Evolutionary conservation across 1,140 invertebrate species (phyloP).

Genomic region (Triops longicaudatus): DNA sequence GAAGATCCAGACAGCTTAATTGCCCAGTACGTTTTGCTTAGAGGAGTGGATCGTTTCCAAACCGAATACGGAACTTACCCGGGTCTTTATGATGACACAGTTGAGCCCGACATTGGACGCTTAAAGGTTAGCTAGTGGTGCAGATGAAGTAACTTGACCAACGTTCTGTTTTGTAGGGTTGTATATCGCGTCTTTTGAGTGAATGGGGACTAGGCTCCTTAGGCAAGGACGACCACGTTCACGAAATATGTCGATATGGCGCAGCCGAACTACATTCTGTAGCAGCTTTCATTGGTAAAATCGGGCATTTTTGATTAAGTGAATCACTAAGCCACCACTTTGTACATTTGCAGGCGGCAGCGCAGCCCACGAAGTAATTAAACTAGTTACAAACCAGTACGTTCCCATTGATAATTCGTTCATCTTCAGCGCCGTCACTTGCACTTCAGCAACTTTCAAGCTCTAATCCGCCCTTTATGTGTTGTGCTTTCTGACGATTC

Average conservation of each 20-base stretch:
- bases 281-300: conserved; percentile 75
- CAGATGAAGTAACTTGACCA: conserved; percentile 1
- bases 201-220: conserved; percentile 69
- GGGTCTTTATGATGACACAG: conserved; percentile 74
- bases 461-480: conserved; percentile 36
- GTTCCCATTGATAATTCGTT: conserved; percentile 92
- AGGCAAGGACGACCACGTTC: conserved; percentile 85
- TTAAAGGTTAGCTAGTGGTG: conserved; percentile 53
- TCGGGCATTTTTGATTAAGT: not conserved
- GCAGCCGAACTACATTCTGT: conserved; percentile 89
- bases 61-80: conserved; percentile 82
- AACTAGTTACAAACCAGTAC: conserved; percentile 94
- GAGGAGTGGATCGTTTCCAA: conserved; percentile 83
- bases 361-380: conserved; percentile 92
- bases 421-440: conserved; percentile 88
- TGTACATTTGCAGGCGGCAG: conserved; percentile 60
- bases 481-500: not conserved
- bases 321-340: not conserved
- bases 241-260: conserved; percentile 90
- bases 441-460: conserved; percentile 61
- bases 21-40: conserved; percentile 81
- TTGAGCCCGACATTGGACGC: conserved; percentile 80
- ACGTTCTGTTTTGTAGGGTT: conserved; percentile 16
- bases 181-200: conserved; percentile 55
- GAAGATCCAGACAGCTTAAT: conserved; percentile 75